Percentiles rank a stretch among this genome's conserved stretches.
phyloP scores from a whole-genome alignment of 2,113 vertebrate genomes.

The Atractosteus spatula region DNA sequence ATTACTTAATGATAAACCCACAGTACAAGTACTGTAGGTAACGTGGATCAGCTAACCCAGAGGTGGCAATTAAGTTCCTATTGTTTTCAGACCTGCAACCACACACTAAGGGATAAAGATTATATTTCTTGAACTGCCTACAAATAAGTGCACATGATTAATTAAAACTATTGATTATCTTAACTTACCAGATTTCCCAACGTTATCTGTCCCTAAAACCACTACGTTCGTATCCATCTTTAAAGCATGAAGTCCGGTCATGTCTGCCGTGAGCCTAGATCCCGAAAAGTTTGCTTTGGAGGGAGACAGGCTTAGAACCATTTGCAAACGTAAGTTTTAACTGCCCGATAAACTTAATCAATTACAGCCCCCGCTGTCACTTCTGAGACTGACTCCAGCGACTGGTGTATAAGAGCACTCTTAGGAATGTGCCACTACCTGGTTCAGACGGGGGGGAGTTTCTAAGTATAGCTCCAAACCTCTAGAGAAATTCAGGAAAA shows the following conservation, averaged over 20 bases:
- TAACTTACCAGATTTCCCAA: constrained; percentile 77
- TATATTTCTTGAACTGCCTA: background rate
- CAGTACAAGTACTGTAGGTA: no score
- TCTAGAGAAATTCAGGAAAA: background rate
- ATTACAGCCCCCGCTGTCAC: background rate
- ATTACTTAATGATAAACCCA: no score
- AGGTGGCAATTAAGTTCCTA: no score
- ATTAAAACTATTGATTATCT: background rate
- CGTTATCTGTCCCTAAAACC: constrained; percentile 70
- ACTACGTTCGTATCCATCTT: constrained; percentile 73
- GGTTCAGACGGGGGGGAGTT: background rate
- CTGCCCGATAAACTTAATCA: no score
- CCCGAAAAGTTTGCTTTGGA: background rate
- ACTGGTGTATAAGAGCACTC: background rate
- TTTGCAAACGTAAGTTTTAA: background rate
- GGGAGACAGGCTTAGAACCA: background rate
- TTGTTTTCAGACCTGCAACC: no score
- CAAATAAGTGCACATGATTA: background rate
- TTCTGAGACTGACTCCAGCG: background rate
- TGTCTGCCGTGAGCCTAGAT: background rate
- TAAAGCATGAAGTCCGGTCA: constrained; percentile 24
- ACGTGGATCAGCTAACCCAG: no score
- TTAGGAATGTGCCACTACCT: constrained; percentile 15
- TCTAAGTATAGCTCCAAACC: background rate
- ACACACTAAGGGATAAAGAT: no score